Evolutionary conservation across 2,113 vertebrate genomes (phyloP).

Genomic region (Xiphophorus hellerii): DNA sequence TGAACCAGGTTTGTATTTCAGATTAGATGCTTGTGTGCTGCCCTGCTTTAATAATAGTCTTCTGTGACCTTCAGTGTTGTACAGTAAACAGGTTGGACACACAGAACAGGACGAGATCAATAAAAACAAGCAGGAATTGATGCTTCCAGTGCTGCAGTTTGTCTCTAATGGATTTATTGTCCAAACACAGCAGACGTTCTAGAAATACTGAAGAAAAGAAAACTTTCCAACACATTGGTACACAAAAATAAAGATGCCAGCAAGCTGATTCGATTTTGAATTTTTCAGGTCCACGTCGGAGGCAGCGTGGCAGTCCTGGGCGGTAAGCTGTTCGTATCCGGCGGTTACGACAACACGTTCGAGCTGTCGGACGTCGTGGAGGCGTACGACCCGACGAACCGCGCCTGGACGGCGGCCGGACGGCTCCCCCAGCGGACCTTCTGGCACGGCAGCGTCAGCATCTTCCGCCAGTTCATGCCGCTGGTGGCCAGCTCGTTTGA

Average conservation of each 20-base stretch:
- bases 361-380: conserved; percentile 95
- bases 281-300: conserved; percentile 90
- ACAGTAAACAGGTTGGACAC: neutral
- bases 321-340: conserved; percentile 92
- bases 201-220: neutral
- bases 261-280: neutral
- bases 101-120: neutral
- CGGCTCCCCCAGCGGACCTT: conserved; percentile 94
- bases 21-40: conserved; percentile 2
- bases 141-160: neutral
- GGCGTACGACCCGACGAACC: conserved; percentile 84
- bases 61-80: neutral
- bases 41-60: neutral
- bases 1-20: conserved; percentile 90
- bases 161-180: neutral
- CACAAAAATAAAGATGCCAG: neutral
- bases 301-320: conserved; percentile 92
- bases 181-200: neutral
- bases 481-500: conserved; percentile 81
- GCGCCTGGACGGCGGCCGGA: conserved; percentile 84
- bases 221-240: neutral
- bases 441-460: conserved; percentile 98
- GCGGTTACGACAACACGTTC: conserved; percentile 94
- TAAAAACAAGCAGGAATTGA: neutral
- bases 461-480: conserved; percentile 99